phyloP scores from a whole-genome alignment of 2,113 vertebrate species.

The Ancistrus triradiatus region DNA sequence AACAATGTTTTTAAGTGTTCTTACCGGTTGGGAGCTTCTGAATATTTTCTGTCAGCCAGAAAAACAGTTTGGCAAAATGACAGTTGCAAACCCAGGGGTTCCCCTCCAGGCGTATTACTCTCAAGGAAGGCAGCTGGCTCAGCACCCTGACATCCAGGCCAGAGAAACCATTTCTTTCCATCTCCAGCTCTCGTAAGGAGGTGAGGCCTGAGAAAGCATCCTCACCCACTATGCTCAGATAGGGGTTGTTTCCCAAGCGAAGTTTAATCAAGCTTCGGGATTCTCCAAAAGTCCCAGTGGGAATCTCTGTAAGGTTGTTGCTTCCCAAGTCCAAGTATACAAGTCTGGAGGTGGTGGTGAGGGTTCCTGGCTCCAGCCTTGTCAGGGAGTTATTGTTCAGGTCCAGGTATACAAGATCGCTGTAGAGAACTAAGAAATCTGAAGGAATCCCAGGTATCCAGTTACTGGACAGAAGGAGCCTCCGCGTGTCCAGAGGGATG shows the following conservation, averaged over 20 bases:
- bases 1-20: slow-evolving; percentile 37
- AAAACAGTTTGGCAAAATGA: slow-evolving; percentile 89
- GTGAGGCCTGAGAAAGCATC: slow-evolving; percentile 88
- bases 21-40: slow-evolving; percentile 91
- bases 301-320: slow-evolving; percentile 91
- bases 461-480: slow-evolving; percentile 88
- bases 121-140: slow-evolving; percentile 82
- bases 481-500: slow-evolving; percentile 89
- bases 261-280: slow-evolving; percentile 86
- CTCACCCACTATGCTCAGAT: slow-evolving; percentile 81
- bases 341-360: slow-evolving; percentile 87
- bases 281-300: slow-evolving; percentile 82
- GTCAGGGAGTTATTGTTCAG: slow-evolving; percentile 92
- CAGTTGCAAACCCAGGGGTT: slow-evolving; percentile 98
- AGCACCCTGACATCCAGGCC: slow-evolving; percentile 80
- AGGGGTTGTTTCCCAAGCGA: slow-evolving; percentile 85
- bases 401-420: slow-evolving; percentile 93
- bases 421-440: slow-evolving; percentile 93
- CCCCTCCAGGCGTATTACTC: slow-evolving; percentile 84
- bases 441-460: slow-evolving; percentile 86
- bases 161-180: slow-evolving; percentile 86
- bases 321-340: slow-evolving; percentile 91
- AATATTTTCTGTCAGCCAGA: slow-evolving; percentile 88
- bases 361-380: slow-evolving; percentile 83
- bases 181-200: slow-evolving; percentile 87